phyloP scores from a whole-genome alignment of 1,140 invertebrate species.

The Acromyrmex heyeri region DNA sequence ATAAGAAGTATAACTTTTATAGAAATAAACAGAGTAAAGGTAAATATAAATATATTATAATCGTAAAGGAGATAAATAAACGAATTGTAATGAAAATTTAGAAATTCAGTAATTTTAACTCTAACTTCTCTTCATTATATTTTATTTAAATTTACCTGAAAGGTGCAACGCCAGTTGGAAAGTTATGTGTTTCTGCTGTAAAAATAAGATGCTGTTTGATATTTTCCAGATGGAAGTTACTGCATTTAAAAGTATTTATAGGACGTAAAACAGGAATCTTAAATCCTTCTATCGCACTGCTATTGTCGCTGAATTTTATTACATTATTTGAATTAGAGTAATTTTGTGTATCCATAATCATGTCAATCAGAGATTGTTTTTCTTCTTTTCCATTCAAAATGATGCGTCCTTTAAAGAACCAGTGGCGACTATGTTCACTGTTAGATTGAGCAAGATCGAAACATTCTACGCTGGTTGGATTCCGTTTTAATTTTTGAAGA shows the following conservation, averaged over 20 bases:
- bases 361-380: slow-evolving; percentile 94
- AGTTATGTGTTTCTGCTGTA: slow-evolving; percentile 99
- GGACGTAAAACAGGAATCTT: slow-evolving; percentile 90
- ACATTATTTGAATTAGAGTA: slow-evolving; percentile 97
- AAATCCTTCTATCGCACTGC: slow-evolving; percentile 97
- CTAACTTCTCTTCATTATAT: not conserved
- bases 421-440: slow-evolving; percentile 97
- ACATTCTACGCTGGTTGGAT: slow-evolving; percentile 99
- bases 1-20: too few relatives aligned
- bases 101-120: too few relatives aligned
- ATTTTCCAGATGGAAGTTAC: slow-evolving; percentile 88
- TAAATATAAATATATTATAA: too few relatives aligned
- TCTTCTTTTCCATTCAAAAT: slow-evolving; percentile 93
- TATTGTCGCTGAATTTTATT: slow-evolving; percentile 99
- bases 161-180: slow-evolving; percentile 97
- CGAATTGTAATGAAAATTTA: too few relatives aligned
- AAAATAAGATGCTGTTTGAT: slow-evolving; percentile 97
- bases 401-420: slow-evolving; percentile 97
- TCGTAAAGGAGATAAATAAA: too few relatives aligned
- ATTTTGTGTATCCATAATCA: slow-evolving; percentile 96
- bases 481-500: slow-evolving; percentile 93
- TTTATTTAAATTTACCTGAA: slow-evolving; percentile 88
- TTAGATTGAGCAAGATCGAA: slow-evolving; percentile 99
- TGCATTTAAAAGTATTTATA: slow-evolving; percentile 87
- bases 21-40: too few relatives aligned